Evolutionary conservation across 2,888 invertebrate species (phyloP).

Genomic region (Acanthoscelides obtectus): DNA sequence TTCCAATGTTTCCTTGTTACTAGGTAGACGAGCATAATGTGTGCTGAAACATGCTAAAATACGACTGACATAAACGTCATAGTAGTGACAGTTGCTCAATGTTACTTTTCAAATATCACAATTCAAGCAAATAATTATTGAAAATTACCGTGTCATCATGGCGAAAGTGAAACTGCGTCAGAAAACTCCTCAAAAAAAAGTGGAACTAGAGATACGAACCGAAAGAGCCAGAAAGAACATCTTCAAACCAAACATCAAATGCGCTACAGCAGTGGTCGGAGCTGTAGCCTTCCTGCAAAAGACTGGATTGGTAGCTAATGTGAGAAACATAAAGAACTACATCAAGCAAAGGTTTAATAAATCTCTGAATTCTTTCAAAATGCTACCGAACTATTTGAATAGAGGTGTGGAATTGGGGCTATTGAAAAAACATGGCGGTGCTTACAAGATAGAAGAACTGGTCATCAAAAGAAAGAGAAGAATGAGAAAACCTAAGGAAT

Average conservation of each 20-base stretch:
- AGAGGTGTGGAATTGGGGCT: conserved; percentile 27
- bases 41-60: too few relatives aligned
- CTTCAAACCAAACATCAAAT: conserved; percentile 25
- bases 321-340: conserved; percentile 23
- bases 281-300: conserved; percentile 28
- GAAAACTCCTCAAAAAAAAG: neutral
- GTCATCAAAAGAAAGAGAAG: conserved; percentile 14
- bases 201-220: neutral
- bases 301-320: conserved; percentile 15
- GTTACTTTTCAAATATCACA: neutral
- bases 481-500: conserved; percentile 9
- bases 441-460: conserved; percentile 22
- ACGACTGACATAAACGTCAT: neutral
- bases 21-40: too few relatives aligned
- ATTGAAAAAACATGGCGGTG: conserved; percentile 20
- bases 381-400: conserved; percentile 20
- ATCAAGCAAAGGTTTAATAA: conserved; percentile 23
- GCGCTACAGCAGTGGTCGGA: conserved; percentile 23
- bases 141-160: neutral
- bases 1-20: too few relatives aligned
- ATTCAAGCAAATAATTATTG: neutral
- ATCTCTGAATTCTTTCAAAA: conserved; percentile 10
- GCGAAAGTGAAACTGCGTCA: neutral
- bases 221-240: conserved; percentile 2
- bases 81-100: neutral